These are phyloP conservation scores for Calephelis virginiensis DNA, from an alignment of 1,140 invertebrate genomes.

Conservation along the genomic window DNA sequence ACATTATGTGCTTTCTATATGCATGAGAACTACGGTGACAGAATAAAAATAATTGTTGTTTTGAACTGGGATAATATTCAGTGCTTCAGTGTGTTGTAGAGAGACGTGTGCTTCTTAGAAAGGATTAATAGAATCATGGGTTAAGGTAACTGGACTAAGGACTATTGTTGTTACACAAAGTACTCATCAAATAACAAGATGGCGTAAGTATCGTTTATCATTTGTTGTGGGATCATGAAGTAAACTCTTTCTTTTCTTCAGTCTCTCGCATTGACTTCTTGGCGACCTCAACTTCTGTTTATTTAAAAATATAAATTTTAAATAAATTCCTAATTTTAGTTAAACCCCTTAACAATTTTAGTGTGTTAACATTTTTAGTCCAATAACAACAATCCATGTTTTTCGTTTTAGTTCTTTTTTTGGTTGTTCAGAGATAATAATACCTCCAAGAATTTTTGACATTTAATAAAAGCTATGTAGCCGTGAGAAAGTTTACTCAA, in stretches of 20 bases:
- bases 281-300: constrained; percentile 46
- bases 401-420: constrained; percentile 7
- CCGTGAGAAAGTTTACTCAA: no score
- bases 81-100: constrained; percentile 38
- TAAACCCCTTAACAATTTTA: no score
- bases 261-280: constrained; percentile 43
- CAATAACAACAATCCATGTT: no score
- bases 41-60: constrained; percentile 43
- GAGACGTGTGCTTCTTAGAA: constrained; percentile 49
- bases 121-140: constrained; percentile 49
- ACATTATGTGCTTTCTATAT: constrained; percentile 50
- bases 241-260: constrained; percentile 47
- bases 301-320: not conserved
- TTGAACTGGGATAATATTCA: constrained; percentile 39
- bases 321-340: no score
- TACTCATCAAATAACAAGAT: constrained; percentile 41
- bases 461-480: no score
- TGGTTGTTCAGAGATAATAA: not conserved
- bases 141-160: constrained; percentile 42
- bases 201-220: constrained; percentile 64
- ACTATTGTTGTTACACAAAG: constrained; percentile 29
- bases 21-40: constrained; percentile 64
- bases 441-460: not conserved
- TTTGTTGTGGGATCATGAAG: constrained; percentile 60
- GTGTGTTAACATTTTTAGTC: no score